A percentile compares a stretch with the other conserved stretches of the same genome.
These are phyloP conservation scores for Gastrophryne carolinensis DNA, from an alignment of 2,797 vertebrate species.

Conservation along the genomic window DNA sequence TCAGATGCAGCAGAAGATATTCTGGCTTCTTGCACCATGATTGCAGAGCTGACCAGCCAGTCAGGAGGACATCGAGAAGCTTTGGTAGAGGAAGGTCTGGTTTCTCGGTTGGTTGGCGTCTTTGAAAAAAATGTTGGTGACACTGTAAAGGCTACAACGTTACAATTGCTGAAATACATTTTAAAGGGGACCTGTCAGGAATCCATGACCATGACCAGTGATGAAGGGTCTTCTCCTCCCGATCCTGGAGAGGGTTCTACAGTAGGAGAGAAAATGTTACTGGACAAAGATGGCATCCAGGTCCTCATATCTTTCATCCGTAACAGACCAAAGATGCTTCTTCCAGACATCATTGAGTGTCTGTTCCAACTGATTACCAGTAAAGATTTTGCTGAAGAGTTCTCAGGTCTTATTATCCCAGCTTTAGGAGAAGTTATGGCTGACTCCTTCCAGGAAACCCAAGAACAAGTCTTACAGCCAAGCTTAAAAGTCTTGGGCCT, in stretches of 20 bases:
- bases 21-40: background rate
- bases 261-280: slow-evolving; percentile 5
- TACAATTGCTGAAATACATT: slow-evolving; percentile 12
- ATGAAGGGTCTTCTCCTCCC: too few species aligned
- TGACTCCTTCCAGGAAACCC: background rate
- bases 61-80: background rate
- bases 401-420: background rate
- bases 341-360: background rate
- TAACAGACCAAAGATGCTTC: background rate
- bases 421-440: background rate
- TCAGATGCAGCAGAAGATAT: slow-evolving; percentile 3
- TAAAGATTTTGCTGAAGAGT: slow-evolving; percentile 7
- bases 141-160: background rate
- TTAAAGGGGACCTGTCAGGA: too few species aligned
- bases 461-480: background rate
- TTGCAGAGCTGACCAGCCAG: background rate
- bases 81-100: slow-evolving; percentile 17
- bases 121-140: background rate
- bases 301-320: slow-evolving; percentile 18
- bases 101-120: slow-evolving; percentile 2
- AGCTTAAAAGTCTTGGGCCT: background rate
- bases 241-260: too few species aligned
- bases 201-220: too few species aligned
- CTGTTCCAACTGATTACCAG: background rate
- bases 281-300: background rate